phyloP scores from a whole-genome alignment of 30 jellyfish, hydroid and myxozoan species.

The Aurelia sp. region DNA sequence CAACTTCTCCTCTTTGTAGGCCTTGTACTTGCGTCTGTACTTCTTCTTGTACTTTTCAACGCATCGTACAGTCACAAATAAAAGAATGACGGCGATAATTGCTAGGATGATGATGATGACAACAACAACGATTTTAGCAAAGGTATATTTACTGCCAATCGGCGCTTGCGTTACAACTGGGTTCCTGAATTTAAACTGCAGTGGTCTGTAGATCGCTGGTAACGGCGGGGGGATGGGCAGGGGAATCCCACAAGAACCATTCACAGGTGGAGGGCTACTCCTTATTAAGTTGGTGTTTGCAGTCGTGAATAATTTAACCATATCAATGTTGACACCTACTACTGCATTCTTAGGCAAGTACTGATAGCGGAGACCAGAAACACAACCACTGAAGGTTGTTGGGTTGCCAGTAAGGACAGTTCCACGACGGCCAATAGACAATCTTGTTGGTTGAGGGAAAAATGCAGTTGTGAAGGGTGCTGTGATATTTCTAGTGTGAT shows the following conservation, averaged over 20 bases:
- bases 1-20: constrained; percentile 30
- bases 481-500: constrained; percentile 35
- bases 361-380: constrained; percentile 73
- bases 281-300: neutral
- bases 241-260: constrained; percentile 49
- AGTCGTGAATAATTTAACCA: neutral
- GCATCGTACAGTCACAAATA: constrained; percentile 41
- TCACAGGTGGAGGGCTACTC: constrained; percentile 43
- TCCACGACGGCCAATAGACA: constrained; percentile 39
- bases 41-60: constrained; percentile 30
- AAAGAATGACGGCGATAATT: constrained; percentile 50
- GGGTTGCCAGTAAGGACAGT: constrained; percentile 36
- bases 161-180: constrained; percentile 75
- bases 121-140: constrained; percentile 50
- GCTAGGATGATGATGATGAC: constrained; percentile 48
- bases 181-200: constrained; percentile 65
- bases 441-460: constrained; percentile 36
- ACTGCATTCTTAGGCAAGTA: constrained; percentile 46
- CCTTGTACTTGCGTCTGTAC: constrained; percentile 14
- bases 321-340: constrained; percentile 68
- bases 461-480: constrained; percentile 2
- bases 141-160: constrained; percentile 40
- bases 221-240: constrained; percentile 71
- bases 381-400: constrained; percentile 61
- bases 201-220: constrained; percentile 72